A percentile compares a stretch with the other conserved stretches of the same genome.
Evolutionary conservation across 2,888 invertebrate species (phyloP).

Genomic region (Gymnoscelis rufifasciata): DNA sequence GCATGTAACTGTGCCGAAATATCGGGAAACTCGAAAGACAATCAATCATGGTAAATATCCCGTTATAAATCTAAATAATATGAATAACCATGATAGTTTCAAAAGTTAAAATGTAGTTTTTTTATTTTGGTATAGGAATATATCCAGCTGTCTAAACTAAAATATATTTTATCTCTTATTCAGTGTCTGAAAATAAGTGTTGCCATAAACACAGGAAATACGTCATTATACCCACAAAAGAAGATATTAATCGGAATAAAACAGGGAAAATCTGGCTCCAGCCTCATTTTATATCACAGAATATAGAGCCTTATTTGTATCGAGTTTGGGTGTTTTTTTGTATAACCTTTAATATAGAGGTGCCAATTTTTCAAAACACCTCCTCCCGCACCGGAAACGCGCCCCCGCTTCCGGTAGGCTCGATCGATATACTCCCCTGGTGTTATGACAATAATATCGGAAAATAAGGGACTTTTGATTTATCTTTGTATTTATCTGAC

Average conservation of each 20-base stretch:
- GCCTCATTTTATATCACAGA: constrained; percentile 39
- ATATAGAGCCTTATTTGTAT: constrained; percentile 31
- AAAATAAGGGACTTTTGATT: constrained; percentile 37
- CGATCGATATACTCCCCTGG: constrained; percentile 67
- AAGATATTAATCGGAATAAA: constrained; percentile 33
- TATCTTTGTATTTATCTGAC: neutral
- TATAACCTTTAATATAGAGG: constrained; percentile 45
- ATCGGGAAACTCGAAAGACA: too few relatives aligned
- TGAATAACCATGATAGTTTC: too few relatives aligned
- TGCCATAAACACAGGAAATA: constrained; percentile 15
- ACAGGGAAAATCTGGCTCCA: constrained; percentile 43
- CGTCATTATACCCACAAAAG: constrained; percentile 27
- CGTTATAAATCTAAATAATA: too few relatives aligned
- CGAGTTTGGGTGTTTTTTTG: constrained; percentile 41
- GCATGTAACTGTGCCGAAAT: too few relatives aligned
- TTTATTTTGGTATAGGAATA: too few relatives aligned
- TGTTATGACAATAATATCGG: constrained; percentile 54
- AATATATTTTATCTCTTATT: too few relatives aligned
- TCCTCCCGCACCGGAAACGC: constrained; percentile 59
- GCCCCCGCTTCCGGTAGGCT: constrained; percentile 68
- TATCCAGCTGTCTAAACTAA: too few relatives aligned
- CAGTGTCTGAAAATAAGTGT: too few relatives aligned
- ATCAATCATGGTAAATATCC: too few relatives aligned
- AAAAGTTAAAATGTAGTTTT: too few relatives aligned
- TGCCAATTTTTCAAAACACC: constrained; percentile 78